These are phyloP conservation scores for Drosophila trichaetosa DNA, from an alignment of 2,888 invertebrate species.

Conservation along the genomic window DNA sequence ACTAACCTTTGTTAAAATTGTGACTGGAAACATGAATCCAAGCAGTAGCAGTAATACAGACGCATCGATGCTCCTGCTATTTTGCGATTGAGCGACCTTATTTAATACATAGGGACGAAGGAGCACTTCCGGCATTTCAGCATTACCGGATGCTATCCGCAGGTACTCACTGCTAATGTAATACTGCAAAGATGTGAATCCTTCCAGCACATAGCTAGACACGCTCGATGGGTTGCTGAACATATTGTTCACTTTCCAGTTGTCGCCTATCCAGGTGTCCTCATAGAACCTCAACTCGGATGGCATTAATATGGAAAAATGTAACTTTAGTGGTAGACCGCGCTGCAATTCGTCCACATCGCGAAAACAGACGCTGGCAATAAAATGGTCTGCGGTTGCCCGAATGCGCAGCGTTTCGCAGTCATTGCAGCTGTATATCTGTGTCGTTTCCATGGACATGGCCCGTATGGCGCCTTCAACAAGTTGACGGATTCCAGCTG, in stretches of 20 bases:
- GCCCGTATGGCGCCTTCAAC: slow-evolving; percentile 19
- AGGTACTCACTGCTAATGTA: slow-evolving; percentile 85
- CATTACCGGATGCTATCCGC: slow-evolving; percentile 55
- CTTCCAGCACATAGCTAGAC: slow-evolving; percentile 87
- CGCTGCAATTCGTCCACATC: slow-evolving; percentile 15
- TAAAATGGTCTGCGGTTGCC: slow-evolving; percentile 32
- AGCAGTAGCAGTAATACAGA: slow-evolving; percentile 90
- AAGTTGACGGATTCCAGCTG: slow-evolving; percentile 30
- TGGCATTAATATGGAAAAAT: slow-evolving; percentile 53
- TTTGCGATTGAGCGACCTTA: slow-evolving; percentile 87
- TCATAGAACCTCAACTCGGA: slow-evolving; percentile 56
- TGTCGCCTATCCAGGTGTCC: slow-evolving; percentile 46
- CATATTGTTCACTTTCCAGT: slow-evolving; percentile 63
- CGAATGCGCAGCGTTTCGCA: slow-evolving; percentile 40
- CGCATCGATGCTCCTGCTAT: slow-evolving; percentile 88
- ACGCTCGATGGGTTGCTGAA: slow-evolving; percentile 85
- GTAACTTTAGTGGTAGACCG: slow-evolving; percentile 40
- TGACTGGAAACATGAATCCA: slow-evolving; percentile 91
- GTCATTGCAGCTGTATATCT: slow-evolving; percentile 22
- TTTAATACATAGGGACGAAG: slow-evolving; percentile 89
- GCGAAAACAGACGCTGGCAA: slow-evolving; percentile 59
- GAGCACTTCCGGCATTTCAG: slow-evolving; percentile 54
- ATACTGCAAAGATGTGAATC: slow-evolving; percentile 88
- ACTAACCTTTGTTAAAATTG: slow-evolving; percentile 89
- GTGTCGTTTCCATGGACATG: slow-evolving; percentile 7